Evolutionary conservation across 2,888 invertebrate species (phyloP), one percentile per base, ranked within the genome.

Genomic region (Trissonchulus sp.): DNA sequence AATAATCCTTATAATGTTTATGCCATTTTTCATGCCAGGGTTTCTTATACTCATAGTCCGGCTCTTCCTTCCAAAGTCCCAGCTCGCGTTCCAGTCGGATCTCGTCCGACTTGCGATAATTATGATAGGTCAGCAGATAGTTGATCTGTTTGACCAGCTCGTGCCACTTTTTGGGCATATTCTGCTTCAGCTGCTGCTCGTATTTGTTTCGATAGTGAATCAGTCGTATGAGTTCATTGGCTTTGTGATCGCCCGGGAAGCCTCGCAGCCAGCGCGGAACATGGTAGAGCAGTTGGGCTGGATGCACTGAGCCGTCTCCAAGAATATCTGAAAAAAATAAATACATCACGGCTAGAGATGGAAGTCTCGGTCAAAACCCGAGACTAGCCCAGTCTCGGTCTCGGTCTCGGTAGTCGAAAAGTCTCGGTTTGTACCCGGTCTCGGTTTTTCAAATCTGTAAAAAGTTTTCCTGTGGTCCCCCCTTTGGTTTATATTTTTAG

Each of bases 191-290:
- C 72, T 69, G n/a, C 28, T 34, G 15, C 36, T 62, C 60, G 75
- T 77, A 77, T 62, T 75, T 28, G 60, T 77, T 77, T 1, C 77
- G 77, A 77, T 84, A 84, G 74, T 84, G 84, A 65, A 83, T 81
- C 68, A 84, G 78, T 72, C 82, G 82, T 73, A 83, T 72, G n/a
- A 83, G 78, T 73, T 84, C 84, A 75, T 82, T 83, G 15, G 84
- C 84, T 65, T 77, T 74, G 76, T 84, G 83, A 63, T 92, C 91
- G 0, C 93, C 95, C 28, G 88, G 89, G 69, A 94, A 90, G 72
- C 96, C 97, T 81, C 92, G 89, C 48, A 98, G 87, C 96, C 96
- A 98, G 0, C 89, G 86, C 0, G 97, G 97, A 2, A 94, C 89
- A 77, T 91, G 90, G 82, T 94, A 94, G 23, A 94, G 85, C 23